Base-by-base conservation (phyloP, 1,140 invertebrate species). In the Dendrolimus kikuchii region DNA sequence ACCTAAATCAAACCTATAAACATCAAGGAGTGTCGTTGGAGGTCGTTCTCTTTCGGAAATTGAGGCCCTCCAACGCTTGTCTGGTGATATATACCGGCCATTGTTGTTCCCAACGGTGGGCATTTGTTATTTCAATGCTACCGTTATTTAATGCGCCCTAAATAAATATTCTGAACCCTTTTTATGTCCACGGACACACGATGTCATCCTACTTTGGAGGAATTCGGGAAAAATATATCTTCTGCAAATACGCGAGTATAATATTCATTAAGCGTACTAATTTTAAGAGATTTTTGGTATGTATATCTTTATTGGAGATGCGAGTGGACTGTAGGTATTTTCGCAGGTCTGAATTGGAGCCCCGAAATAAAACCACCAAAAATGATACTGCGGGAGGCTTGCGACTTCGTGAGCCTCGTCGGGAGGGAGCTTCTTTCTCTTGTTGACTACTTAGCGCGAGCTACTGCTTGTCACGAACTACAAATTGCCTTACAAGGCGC, bases 81-180 rank as follows among this genome's bases (percentile, higher is more conserved):
- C 53, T 41, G 37, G 62, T 67, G 64, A 67, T 70, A 67, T 70
- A 67, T 70, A 60, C 55, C 23, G 56, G 57, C 60, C 51, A 65
- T 71, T 71, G 68, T 71, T 61, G 65, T 51, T 60, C 62, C 62
- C 65, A 63, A 59, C 61, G 57, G 57, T 63, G 59, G 60, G 57
- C 57, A 68, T 71, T 68, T 68, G 60, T 71, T 71, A 71, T 64
- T 68, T 61, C 65, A 66, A 62, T 64, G 59, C 55, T 62, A 52
- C 65, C 59, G 57, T 58, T 68, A 65, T 71, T 68, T 68, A 71
- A 68, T 65, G 65, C 62, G 53, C 52, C 59, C 68, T 55, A 62
- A 57, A 68, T 68, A 68, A 64, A 71, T 68, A 68, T 68, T 53
- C 59, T 56, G 59, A 58, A 66, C 66, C 61, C 57, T 67, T 64